Evolutionary conservation across 2,797 vertebrate species (phyloP).

Genomic region (Fistularia tabacaria): DNA sequence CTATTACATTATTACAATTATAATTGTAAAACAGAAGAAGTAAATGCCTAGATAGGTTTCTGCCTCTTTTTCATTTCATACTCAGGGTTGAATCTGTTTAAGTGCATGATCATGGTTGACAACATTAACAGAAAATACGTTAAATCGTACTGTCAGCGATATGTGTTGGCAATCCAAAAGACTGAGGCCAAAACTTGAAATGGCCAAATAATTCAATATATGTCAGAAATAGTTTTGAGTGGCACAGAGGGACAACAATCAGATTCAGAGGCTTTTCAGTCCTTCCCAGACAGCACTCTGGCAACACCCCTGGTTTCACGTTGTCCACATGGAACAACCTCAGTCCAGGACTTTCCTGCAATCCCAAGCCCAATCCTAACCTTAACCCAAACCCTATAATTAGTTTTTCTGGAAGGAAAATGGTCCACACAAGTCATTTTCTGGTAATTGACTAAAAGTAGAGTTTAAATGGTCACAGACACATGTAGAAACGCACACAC

Average conservation of each 20-base stretch:
- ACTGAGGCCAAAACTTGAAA: constrained; percentile 2
- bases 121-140: too few relatives aligned
- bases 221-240: constrained; percentile 14
- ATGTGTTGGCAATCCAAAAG: constrained; percentile 2
- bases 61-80: too few relatives aligned
- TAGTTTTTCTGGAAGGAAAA: constrained; percentile 63
- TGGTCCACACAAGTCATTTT: constrained; percentile 65
- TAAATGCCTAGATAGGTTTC: too few relatives aligned
- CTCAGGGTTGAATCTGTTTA: too few relatives aligned
- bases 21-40: too few relatives aligned
- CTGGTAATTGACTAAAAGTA: constrained; percentile 73
- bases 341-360: constrained; percentile 63
- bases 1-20: too few relatives aligned
- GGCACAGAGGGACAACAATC: constrained; percentile 36
- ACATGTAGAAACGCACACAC: constrained; percentile 25
- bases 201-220: constrained; percentile 8
- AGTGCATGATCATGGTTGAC: too few relatives aligned
- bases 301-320: constrained; percentile 52
- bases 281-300: constrained; percentile 40
- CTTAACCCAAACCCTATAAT: constrained; percentile 70
- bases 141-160: too few relatives aligned
- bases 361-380: constrained; percentile 61
- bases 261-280: constrained; percentile 43
- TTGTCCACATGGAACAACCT: constrained; percentile 58
- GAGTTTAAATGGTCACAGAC: constrained; percentile 71